Evolutionary conservation across 2,797 vertebrate genomes (phyloP), one percentile per base, ranked within the genome.

Genomic region (Rhinoraja longicauda): DNA sequence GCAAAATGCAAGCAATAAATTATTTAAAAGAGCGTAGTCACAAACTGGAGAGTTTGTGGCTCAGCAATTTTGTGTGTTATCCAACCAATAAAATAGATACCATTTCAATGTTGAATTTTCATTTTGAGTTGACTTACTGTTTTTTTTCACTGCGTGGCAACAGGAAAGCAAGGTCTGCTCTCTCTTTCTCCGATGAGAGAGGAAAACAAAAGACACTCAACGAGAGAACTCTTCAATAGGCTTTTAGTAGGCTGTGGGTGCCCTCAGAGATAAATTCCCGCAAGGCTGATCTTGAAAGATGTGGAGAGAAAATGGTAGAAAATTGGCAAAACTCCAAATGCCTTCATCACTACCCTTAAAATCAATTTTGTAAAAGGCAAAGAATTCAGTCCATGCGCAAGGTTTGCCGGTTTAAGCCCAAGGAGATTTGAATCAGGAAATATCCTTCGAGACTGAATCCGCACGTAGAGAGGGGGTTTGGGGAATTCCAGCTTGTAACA

Each of bases 401-500:
- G 77, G 77, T 39, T 78, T 78, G 77, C 77, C 36, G 4, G 4
- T 78, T 36, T 78, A 13, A 36, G 36, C 36, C 4, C 32, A n/a
- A 21, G 53, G 57, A 62, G 57, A 29, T 62, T 59, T 24, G 1
- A 15, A 15, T 29, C 4, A 19, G 59, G 26, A 29, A 86, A 86
- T n/a, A 4, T 86, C 26, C 82, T 59, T n/a, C 19, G 29, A 24
- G 4, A 10, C 45, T 82, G 53, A 57, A 0, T n/a, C 57, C 29
- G 13, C 10, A n/a, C n/a, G 21, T 36, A 13, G 12, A 84, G 53
- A 13, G 12, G 84, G 53, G 13, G 81, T 88, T 88, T 17, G 59
- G 59, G 64, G 84, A 88, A 88, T 36, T 64, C 59, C 84, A 67
- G 64, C 64, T 88, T 67, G 62, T 88, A 64, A 88, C 26, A 59